Evolutionary conservation across 2,113 vertebrate genomes (phyloP), one percentile per base, ranked within the genome.

Genomic region (Panthera uncia): DNA sequence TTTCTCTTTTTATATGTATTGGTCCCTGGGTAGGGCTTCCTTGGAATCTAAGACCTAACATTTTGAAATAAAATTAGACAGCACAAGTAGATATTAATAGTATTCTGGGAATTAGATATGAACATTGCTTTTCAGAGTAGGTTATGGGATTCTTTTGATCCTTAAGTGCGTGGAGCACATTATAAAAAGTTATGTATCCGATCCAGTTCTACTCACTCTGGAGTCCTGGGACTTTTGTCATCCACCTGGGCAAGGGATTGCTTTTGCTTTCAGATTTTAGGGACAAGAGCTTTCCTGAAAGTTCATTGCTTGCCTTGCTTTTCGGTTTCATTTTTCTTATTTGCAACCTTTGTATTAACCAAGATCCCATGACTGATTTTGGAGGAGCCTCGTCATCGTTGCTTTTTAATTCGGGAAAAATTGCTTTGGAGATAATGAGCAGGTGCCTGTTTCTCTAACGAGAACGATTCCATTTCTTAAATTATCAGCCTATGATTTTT

Each of bases 261-360:
- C 48, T 66, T 41, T 81, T 4, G 33, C 50, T 48, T 57, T 73
- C 19, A 3, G 55, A 23, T 19, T 45, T 83, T 73, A 19, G 36
- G n/a, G 91, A 61, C 27, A 36, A 48, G 80, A 90, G 18, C 55
- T 73, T 11, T 65, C 16, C 48, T 33, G 29, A 25, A 14, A 16
- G 25, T 11, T 69, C 21, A 21, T 92, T 38, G 29, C 55, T 66
- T 57, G 25, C 38, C 33, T 80, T 36, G 15, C 41, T 45, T 92
- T 90, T 94, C n/a, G 36, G 63, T 90, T 97, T 96, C 74, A 31
- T 86, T 94, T 98, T 96, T 45, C 50, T 66, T 55, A 23, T 83
- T 78, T 87, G 2, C 11, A 52, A 57, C 16, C 83, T 89, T 89
- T 71, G 38, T 12, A 21, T 52, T 65, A 36, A 45, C 68, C 48